These are phyloP conservation scores for Aphaenogaster rudis DNA, from an alignment of 1,140 invertebrate species.

Conservation along the genomic window DNA sequence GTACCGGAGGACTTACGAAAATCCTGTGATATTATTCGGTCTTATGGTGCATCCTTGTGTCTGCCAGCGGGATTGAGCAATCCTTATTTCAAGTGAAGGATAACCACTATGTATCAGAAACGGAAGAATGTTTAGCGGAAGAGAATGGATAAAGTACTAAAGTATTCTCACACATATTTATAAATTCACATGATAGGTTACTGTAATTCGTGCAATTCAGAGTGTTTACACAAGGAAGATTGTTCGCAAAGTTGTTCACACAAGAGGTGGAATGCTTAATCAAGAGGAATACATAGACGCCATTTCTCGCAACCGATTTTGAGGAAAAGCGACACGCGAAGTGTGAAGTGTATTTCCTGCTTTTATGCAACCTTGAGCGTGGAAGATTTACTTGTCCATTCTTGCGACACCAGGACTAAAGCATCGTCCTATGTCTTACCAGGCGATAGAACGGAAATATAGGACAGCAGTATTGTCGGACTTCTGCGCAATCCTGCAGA, in stretches of 20 bases:
- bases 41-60: constrained; percentile 37
- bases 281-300: neutral
- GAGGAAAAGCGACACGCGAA: neutral
- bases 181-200: neutral
- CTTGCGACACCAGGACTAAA: constrained; percentile 28
- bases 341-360: constrained; percentile 27
- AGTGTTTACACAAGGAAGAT: neutral
- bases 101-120: neutral
- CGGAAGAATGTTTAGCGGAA: neutral
- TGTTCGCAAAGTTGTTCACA: neutral
- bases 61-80: constrained; percentile 29
- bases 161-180: neutral
- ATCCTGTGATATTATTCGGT: constrained; percentile 56
- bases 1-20: constrained; percentile 35
- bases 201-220: neutral
- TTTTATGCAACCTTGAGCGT: constrained; percentile 46
- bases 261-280: neutral
- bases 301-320: neutral
- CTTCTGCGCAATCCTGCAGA: constrained; percentile 53
- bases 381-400: constrained; percentile 56
- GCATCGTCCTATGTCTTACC: constrained; percentile 42
- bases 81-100: constrained; percentile 17
- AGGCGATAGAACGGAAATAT: constrained; percentile 55
- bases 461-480: constrained; percentile 58
- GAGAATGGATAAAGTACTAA: neutral